phyloP scores from a whole-genome alignment of 2,888 invertebrate genomes.

The Drosophila hamatofila region DNA sequence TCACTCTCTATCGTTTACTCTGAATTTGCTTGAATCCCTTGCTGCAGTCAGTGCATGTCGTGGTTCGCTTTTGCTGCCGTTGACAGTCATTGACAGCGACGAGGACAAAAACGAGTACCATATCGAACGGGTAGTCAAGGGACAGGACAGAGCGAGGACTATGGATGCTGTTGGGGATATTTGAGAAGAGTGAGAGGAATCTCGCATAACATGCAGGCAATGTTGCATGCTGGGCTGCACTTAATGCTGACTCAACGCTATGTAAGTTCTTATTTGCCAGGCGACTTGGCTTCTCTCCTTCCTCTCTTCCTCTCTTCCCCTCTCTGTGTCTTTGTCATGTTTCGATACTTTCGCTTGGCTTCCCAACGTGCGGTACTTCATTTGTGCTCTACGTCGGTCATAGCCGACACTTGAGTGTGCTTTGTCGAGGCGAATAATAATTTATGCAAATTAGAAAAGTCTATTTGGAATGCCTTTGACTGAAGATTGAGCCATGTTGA shows the following conservation, averaged over 20 bases:
- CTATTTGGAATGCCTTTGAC: neutral
- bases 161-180: no score
- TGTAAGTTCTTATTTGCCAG: conserved; percentile 70
- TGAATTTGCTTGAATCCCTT: conserved; percentile 10
- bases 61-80: conserved; percentile 66
- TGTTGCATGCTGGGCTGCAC: conserved; percentile 74
- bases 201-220: conserved; percentile 62
- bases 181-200: neutral
- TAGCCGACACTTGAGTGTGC: conserved; percentile 13
- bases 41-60: conserved; percentile 46
- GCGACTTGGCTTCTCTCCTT: conserved; percentile 35
- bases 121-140: conserved; percentile 2
- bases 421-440: neutral
- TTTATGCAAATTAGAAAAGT: conserved; percentile 14
- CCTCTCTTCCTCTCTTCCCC: neutral
- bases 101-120: conserved; percentile 16
- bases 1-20: neutral
- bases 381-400: conserved; percentile 45
- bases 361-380: conserved; percentile 25
- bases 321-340: conserved; percentile 15
- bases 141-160: neutral
- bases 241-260: conserved; percentile 73
- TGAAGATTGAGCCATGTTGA: neutral
- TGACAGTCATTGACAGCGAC: conserved; percentile 76
- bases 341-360: conserved; percentile 35